A percentile compares a stretch with the other conserved stretches of the same genome.
Conservation (phyloP, 2,113 vertebrate genomes). For the Myotis davidii region DNA sequence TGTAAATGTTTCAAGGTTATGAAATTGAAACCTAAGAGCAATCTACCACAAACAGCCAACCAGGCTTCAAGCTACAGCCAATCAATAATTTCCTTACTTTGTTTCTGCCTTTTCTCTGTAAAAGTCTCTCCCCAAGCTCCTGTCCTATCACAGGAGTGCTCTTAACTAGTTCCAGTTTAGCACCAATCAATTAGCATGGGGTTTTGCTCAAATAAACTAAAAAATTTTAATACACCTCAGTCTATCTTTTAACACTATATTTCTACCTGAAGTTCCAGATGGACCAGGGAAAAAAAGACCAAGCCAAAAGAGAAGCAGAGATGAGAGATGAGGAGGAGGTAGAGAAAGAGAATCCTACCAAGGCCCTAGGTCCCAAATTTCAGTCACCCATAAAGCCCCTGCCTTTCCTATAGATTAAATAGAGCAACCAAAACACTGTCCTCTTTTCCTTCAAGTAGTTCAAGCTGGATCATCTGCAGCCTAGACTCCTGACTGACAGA, state of each 20-base stretch:
- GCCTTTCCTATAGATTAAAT: neutral
- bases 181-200: neutral
- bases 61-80: neutral
- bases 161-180: neutral
- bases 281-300: neutral
- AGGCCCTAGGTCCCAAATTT: neutral
- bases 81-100: neutral
- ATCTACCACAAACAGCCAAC: neutral
- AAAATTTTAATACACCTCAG: neutral
- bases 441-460: slow-evolving; percentile 4
- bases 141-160: neutral
- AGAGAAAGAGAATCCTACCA: neutral
- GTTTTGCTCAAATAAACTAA: neutral
- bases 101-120: neutral
- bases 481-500: neutral
- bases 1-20: neutral
- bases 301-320: neutral
- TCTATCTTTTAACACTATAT: neutral
- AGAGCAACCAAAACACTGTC: neutral
- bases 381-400: neutral
- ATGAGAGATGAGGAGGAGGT: neutral
- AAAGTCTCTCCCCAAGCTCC: neutral
- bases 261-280: neutral
- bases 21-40: neutral
- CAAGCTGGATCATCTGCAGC: neutral